Evolutionary conservation across 2,888 invertebrate genomes (phyloP), one percentile per base, ranked within the genome.

Genomic region (Bembecia ichneumoniformis): DNA sequence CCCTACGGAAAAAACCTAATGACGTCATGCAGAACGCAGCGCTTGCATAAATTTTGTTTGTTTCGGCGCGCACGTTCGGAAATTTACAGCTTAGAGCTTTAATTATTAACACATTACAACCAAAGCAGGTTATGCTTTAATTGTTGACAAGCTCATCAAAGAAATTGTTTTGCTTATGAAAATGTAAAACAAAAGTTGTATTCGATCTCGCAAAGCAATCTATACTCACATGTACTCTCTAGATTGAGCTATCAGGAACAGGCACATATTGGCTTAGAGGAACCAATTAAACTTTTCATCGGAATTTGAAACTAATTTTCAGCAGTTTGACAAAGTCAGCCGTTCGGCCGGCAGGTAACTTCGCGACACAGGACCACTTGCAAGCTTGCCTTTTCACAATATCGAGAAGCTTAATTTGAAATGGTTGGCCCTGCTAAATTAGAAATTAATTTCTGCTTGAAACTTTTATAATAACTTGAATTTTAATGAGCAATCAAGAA

Each of bases 211-310:
- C 46, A n/a, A 46, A 40, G 11, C 17, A 46, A 46, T 28, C 46
- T 5, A 34, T 20, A 28, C 28, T 60, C 61, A 64, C 59, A 55
- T 55, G 56, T 66, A 71, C 70, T 73, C 72, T 77, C 71, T 69
- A 14, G 63, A 71, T 75, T 64, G 68, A 72, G 64, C 69, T 64
- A 74, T 71, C 75, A 66, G 64, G 62, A 66, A 62, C 71, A 60
- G 58, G 66, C 74, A 78, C 76, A 77, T 74, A 79, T 78, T 79
- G 79, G 76, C 74, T 76, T 68, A 73, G 77, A 79, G 73, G 67
- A 82, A 78, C 76, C 82, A 84, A 86, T 86, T 84, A 84, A 86
- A 86, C 81, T 86, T 86, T 81, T 80, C 80, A 79, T 77, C 77
- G 69, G 69, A 79, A 82, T 80, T 78, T 59, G 73, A 68, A 83